Evolutionary conservation across 2,888 invertebrate species (phyloP), one percentile per base, ranked within the genome.

Genomic region (Notocelia uddmanniana): DNA sequence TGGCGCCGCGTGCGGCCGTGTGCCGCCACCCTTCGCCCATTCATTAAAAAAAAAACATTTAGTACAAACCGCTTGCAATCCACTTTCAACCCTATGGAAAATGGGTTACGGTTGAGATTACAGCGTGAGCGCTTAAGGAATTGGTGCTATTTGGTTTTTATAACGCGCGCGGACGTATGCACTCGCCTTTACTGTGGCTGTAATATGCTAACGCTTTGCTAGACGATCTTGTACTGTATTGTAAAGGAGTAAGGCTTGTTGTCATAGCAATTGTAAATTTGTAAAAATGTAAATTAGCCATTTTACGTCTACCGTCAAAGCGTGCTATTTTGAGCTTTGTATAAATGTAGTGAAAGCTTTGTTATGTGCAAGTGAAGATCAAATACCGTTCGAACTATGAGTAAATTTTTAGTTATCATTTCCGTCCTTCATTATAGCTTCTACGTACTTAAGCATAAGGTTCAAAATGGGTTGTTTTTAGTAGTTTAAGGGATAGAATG

Each of bases 1-100:
- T 91, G 90, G 87, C 84, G 90, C 91, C 91, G 92, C 91, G 92
- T 91, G 90, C 88, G 84, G 90, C 91, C 91, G 92, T 93, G 92
- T 92, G 93, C 86, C 91, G 91, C 77, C 77, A 80, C 82, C 85
- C 82, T 82, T 84, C 81, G 83, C 63, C 76, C 70, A 55, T 67
- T 67, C 41, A 57, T 67, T 26, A 45, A 57, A 55, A 54, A 63
- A 48, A 64, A 55, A 55, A 55, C 41, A 41, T 66, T 54, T 55
- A 57, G 18, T 34, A 3, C 11, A 18, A 10, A 55, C 26, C 13
- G 10, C 15, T 15, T 2, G 10, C 45, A 19, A 18, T 19, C 18
- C 1, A 15, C 31, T 58, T 18, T 23, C 26, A 37, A 67, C 55
- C 41, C 83, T 81, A 73, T 77, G 76, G 69, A 76, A 78, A 77